Conservation (phyloP, 2,113 vertebrate species). For the Paracanthobrama guichenoti region DNA sequence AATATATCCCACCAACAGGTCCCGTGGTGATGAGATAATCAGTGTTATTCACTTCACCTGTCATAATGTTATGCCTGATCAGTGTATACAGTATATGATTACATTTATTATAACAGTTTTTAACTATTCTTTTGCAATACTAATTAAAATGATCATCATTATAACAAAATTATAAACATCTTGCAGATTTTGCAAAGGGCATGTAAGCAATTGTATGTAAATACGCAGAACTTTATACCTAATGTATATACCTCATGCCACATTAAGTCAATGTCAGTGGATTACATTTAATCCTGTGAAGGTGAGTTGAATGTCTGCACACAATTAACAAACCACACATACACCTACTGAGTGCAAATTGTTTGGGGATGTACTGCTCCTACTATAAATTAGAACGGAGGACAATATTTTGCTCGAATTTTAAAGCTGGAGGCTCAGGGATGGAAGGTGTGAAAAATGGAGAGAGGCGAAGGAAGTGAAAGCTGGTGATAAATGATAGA, state of each 20-base stretch:
- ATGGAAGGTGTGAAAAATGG: constrained; percentile 52
- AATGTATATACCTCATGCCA: neutral
- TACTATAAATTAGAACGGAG: constrained; percentile 17
- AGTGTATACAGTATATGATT: no score
- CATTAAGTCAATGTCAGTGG: neutral
- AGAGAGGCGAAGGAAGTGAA: constrained; percentile 24
- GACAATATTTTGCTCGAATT: constrained; percentile 37
- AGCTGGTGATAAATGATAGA: constrained; percentile 45
- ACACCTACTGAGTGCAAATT: constrained; percentile 48
- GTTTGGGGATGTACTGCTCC: constrained; percentile 45
- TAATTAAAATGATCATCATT: no score
- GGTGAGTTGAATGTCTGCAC: constrained; percentile 38
- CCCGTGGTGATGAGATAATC: no score
- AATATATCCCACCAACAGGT: no score
- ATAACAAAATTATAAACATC: no score
- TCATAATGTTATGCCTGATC: no score
- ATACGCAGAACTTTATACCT: neutral
- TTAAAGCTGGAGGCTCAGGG: constrained; percentile 42
- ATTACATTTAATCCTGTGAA: constrained; percentile 42
- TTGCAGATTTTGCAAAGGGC: neutral
- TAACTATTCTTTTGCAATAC: no score
- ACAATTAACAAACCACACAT: constrained; percentile 25
- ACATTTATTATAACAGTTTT: no score
- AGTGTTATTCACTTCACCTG: no score
- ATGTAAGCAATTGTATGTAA: neutral